Evolutionary conservation across 2,888 invertebrate genomes (phyloP).

Genomic region (Cistogaster globosa): DNA sequence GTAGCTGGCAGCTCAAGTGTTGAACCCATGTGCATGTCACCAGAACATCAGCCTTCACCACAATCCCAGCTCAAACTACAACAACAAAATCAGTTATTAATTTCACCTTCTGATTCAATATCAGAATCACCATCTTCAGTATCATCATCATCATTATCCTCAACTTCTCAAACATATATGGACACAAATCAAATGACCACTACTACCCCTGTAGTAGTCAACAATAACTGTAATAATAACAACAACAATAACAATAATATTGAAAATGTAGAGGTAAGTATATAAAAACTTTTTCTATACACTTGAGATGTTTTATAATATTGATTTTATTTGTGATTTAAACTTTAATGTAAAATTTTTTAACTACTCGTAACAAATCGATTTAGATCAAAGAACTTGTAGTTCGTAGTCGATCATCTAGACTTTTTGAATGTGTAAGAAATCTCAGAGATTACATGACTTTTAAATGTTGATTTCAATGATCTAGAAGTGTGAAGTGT

Average conservation of each 20-base stretch:
- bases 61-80: constrained; percentile 57
- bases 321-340: too few species aligned
- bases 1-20: constrained; percentile 74
- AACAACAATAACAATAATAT: constrained; percentile 73
- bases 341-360: too few species aligned
- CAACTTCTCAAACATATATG: constrained; percentile 81
- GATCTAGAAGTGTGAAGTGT: too few species aligned
- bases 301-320: background rate
- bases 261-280: constrained; percentile 67
- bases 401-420: too few species aligned
- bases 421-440: too few species aligned
- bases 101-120: constrained; percentile 74
- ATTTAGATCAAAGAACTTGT: too few species aligned
- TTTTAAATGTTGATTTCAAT: too few species aligned
- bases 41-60: constrained; percentile 77
- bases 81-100: constrained; percentile 71
- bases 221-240: constrained; percentile 70
- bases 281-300: constrained; percentile 43
- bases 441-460: too few species aligned
- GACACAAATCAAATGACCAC: constrained; percentile 80
- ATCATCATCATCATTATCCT: constrained; percentile 75
- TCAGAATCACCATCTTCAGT: constrained; percentile 74
- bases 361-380: too few species aligned
- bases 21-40: constrained; percentile 81
- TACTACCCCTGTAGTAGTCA: constrained; percentile 45